phyloP scores from a whole-genome alignment of 2,113 vertebrate genomes.

The Engystomops pustulosus region DNA sequence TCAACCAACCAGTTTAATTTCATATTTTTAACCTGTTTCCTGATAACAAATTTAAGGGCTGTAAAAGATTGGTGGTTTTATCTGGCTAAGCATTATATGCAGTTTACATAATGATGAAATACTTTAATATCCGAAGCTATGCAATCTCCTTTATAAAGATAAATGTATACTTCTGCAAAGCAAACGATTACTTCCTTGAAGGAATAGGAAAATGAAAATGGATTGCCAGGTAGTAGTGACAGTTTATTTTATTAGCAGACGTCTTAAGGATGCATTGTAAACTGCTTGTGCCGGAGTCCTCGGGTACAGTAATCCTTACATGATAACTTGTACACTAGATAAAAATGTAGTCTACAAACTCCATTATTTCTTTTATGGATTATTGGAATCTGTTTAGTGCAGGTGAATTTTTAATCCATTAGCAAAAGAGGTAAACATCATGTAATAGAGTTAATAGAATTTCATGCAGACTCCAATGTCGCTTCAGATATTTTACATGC shows the following conservation, averaged over 20 bases:
- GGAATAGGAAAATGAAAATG: background rate
- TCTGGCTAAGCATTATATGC: conserved; percentile 7
- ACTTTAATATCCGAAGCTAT: conserved; percentile 18
- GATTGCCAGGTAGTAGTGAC: background rate
- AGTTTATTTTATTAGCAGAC: conserved; percentile 28
- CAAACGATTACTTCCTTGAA: conserved; percentile 14
- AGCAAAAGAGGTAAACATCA: background rate
- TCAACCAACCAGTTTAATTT: conserved; percentile 23
- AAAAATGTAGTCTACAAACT: too few relatives aligned
- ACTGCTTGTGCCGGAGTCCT: background rate
- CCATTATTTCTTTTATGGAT: background rate
- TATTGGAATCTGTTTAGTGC: background rate
- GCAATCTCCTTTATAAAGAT: conserved; percentile 11
- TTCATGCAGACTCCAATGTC: too few relatives aligned
- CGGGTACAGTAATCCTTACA: background rate
- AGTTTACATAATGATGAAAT: conserved; percentile 7
- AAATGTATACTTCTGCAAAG: background rate
- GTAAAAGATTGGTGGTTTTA: conserved; percentile 8
- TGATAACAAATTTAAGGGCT: conserved; percentile 10
- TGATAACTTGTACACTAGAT: background rate
- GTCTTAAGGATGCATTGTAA: background rate
- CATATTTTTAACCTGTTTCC: conserved; percentile 30
- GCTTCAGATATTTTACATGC: too few relatives aligned
- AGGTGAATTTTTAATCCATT: too few relatives aligned
- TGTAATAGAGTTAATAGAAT: background rate